Conservation (phyloP, 2,797 vertebrate species). For the Gymnocypris eckloni region DNA sequence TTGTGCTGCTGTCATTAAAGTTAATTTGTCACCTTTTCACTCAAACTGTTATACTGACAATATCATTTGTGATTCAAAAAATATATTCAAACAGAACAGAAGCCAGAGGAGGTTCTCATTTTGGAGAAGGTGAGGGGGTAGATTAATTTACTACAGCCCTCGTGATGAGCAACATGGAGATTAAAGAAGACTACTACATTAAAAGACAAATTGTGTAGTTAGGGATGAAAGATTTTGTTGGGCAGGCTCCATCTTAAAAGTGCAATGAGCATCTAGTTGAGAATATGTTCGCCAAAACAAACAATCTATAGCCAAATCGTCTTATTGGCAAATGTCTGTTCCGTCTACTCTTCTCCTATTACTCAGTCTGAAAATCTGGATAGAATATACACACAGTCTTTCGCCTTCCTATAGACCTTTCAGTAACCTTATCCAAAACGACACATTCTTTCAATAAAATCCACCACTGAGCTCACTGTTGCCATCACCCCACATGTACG, state of each 20-base stretch:
- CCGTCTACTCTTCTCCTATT: slow-evolving; percentile 64
- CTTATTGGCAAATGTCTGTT: slow-evolving; percentile 57
- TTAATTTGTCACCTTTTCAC: not conserved
- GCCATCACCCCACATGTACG: slow-evolving; percentile 57
- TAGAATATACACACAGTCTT: slow-evolving; percentile 35
- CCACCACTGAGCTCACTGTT: slow-evolving; percentile 47
- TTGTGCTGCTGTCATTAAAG: not conserved
- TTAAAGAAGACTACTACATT: slow-evolving; percentile 13
- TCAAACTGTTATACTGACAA: not conserved
- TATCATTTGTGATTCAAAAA: not conserved
- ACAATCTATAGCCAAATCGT: slow-evolving; percentile 38
- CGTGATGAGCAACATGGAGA: not conserved
- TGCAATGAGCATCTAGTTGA: slow-evolving; percentile 33
- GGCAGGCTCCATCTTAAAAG: slow-evolving; percentile 31
- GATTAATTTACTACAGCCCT: not conserved
- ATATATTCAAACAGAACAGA: not conserved
- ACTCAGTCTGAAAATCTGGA: slow-evolving; percentile 66
- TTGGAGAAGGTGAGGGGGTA: not conserved
- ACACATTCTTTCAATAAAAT: slow-evolving; percentile 76
- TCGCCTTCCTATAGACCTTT: slow-evolving; percentile 27
- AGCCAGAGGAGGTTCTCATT: not conserved
- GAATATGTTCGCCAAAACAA: slow-evolving; percentile 36
- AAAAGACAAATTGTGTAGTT: slow-evolving; percentile 30
- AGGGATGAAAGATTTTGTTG: slow-evolving; percentile 19
- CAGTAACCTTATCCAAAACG: slow-evolving; percentile 69